These are phyloP conservation scores for Dolichomitus sp. DNA, from an alignment of 2,888 invertebrate genomes.

Conservation along the genomic window DNA sequence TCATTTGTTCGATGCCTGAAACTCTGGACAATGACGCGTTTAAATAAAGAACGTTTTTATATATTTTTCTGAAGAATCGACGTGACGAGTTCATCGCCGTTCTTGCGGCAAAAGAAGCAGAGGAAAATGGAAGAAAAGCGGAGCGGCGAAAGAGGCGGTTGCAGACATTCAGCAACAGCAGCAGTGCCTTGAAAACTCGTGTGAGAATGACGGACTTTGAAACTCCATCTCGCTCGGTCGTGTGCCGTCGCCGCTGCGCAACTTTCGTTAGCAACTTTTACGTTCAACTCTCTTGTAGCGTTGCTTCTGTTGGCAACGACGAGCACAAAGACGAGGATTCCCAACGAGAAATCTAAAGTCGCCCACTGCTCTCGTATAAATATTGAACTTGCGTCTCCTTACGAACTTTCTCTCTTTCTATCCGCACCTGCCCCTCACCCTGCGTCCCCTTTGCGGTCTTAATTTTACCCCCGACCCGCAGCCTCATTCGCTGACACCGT, in stretches of 20 bases:
- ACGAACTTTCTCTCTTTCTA: slow-evolving; percentile 11
- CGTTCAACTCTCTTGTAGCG: slow-evolving; percentile 23
- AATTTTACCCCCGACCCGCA: slow-evolving; percentile 29
- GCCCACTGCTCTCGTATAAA: slow-evolving; percentile 58
- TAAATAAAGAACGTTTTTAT: slow-evolving; percentile 25
- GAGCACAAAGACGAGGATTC: slow-evolving; percentile 51
- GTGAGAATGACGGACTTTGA: slow-evolving; percentile 43
- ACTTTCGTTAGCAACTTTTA: slow-evolving; percentile 57
- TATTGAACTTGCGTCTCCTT: slow-evolving; percentile 58
- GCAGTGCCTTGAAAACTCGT: slow-evolving; percentile 27
- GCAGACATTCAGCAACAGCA: slow-evolving; percentile 23
- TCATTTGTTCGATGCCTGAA: not conserved
- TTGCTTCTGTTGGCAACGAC: slow-evolving; percentile 38
- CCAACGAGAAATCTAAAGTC: slow-evolving; percentile 36
- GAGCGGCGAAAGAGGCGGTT: slow-evolving; percentile 14
- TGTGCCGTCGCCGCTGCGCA: slow-evolving; percentile 3
- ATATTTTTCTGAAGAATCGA: slow-evolving; percentile 35
- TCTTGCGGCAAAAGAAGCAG: slow-evolving; percentile 18
- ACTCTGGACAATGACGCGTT: slow-evolving; percentile 1
- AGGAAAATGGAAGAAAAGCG: slow-evolving; percentile 19
- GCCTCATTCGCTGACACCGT: slow-evolving; percentile 1
- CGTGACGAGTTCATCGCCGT: slow-evolving; percentile 36
- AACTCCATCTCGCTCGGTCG: slow-evolving; percentile 26
- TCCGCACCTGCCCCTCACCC: not conserved
- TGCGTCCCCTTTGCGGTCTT: slow-evolving; percentile 27